Conservation (phyloP, 1,140 invertebrate species). For the Panulirus ornatus region DNA sequence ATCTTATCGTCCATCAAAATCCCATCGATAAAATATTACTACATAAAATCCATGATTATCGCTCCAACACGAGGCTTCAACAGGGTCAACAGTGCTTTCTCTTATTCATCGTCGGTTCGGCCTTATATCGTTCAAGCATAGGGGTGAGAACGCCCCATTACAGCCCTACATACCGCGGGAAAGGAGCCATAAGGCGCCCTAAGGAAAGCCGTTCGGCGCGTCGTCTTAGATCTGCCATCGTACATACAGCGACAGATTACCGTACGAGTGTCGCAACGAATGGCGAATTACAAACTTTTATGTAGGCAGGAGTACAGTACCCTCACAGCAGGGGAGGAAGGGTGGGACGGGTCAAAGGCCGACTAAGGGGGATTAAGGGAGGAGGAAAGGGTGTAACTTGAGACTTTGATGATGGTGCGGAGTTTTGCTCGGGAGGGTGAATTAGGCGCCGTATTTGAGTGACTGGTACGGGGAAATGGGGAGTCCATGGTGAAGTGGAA, state of each 20-base stretch:
- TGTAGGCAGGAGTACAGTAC: not conserved
- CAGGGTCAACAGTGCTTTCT: not conserved
- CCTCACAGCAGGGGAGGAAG: not conserved
- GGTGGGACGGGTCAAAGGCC: not conserved
- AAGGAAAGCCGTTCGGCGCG: not conserved
- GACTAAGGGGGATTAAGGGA: not conserved
- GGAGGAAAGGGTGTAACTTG: not conserved
- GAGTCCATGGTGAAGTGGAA: not conserved
- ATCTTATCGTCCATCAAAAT: conserved; percentile 1
- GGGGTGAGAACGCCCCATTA: not conserved
- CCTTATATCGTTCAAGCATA: not conserved
- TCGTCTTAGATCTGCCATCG: not conserved
- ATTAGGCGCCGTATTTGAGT: not conserved
- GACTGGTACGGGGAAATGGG: not conserved
- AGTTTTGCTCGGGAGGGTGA: not conserved
- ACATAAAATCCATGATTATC: not conserved
- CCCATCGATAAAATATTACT: not conserved
- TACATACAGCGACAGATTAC: not conserved
- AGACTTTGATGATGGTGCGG: not conserved
- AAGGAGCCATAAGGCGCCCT: not conserved
- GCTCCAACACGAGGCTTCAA: not conserved
- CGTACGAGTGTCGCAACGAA: not conserved
- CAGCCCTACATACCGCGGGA: not conserved
- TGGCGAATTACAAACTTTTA: conserved; percentile 5
- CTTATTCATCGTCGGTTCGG: not conserved